phyloP scores from a whole-genome alignment of 2,888 invertebrate genomes.

The Dione juno region DNA sequence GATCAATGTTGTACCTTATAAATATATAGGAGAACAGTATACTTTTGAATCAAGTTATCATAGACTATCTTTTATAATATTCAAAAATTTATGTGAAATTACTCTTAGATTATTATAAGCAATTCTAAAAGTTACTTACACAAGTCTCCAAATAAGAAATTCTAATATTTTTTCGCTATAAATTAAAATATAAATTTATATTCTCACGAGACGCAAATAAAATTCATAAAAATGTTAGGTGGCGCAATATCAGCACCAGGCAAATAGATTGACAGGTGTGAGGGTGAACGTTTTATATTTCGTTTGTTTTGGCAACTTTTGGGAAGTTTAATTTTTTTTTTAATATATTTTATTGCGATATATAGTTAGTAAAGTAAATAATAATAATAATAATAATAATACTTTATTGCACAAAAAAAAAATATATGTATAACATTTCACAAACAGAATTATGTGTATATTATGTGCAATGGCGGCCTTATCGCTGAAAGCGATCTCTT shows the following conservation, averaged over 20 bases:
- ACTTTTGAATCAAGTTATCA: no score
- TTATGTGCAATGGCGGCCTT: no score
- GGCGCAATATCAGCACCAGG: constrained; percentile 36
- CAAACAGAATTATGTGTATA: no score
- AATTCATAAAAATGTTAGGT: constrained; percentile 25
- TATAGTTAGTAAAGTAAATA: background rate
- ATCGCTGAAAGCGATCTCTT: no score
- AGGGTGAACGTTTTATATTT: constrained; percentile 40
- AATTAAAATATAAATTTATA: constrained; percentile 10
- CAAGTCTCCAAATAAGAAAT: background rate
- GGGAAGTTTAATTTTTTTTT: background rate
- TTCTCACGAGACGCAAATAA: constrained; percentile 17
- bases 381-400: no score
- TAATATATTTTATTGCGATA: background rate
- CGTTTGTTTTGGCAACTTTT: constrained; percentile 30
- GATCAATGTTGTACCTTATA: no score
- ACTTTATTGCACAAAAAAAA: no score
- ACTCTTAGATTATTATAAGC: background rate
- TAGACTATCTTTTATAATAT: no score
- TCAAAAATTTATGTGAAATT: no score
- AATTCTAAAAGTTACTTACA: background rate
- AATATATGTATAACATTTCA: no score
- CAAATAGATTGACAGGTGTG: constrained; percentile 37
- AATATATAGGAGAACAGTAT: no score
- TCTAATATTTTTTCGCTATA: background rate